Percentiles rank a stretch among this genome's conserved stretches.
These are phyloP conservation scores for Psylliodes chrysocephalus DNA, from an alignment of 2,888 invertebrate species.

Conservation along the genomic window DNA sequence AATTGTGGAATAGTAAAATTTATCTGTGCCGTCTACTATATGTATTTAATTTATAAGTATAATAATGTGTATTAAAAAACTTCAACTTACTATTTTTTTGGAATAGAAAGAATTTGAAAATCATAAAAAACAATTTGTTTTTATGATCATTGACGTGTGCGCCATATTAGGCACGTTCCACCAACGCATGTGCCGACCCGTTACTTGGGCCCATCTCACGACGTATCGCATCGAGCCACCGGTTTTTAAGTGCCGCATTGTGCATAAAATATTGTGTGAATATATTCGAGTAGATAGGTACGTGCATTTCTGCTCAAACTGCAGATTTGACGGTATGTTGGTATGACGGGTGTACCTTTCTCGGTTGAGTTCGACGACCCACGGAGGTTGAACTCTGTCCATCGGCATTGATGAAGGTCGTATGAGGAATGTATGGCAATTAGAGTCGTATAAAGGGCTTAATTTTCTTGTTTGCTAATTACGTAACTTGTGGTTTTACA, in stretches of 20 bases:
- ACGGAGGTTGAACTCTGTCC: conserved; percentile 16
- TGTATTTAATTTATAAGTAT: too few species aligned
- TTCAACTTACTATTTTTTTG: too few species aligned
- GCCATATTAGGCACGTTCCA: neutral
- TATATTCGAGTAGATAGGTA: neutral
- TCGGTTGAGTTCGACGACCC: conserved; percentile 5
- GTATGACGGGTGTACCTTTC: conserved; percentile 4
- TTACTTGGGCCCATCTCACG: neutral
- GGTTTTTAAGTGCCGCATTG: neutral
- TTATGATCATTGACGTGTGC: too few species aligned
- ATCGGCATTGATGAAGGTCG: conserved; percentile 31
- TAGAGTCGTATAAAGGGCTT: neutral
- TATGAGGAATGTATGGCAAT: conserved; percentile 18
- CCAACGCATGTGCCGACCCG: neutral
- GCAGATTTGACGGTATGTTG: conserved; percentile 3
- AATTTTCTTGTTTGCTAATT: neutral
- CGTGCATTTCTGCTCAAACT: neutral
- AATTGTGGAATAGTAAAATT: too few species aligned
- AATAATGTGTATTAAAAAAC: too few species aligned
- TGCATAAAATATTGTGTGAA: conserved; percentile 6
- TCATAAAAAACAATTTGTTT: too few species aligned
- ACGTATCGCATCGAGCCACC: neutral
- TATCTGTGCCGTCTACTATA: too few species aligned
- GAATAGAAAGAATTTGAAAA: too few species aligned
- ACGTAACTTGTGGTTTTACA: neutral